Evolutionary conservation across 2,113 vertebrate genomes (phyloP).

Genomic region (Brachionichthys hirsutus): DNA sequence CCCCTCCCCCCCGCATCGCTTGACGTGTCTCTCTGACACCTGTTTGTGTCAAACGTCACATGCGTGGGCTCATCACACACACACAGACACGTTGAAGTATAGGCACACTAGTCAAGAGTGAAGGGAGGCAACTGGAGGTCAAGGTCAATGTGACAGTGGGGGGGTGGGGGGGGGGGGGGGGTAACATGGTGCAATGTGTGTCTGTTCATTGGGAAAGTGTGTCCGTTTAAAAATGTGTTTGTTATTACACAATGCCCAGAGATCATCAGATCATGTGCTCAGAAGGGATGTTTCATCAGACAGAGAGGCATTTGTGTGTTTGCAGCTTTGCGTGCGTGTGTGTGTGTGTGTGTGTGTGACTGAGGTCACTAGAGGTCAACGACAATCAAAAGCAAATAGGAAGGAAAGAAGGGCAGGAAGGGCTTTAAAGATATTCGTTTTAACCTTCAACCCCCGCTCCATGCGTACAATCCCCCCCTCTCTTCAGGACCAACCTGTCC

Average conservation of each 20-base stretch:
- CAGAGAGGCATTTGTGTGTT: too few relatives aligned
- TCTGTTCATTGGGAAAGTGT: too few relatives aligned
- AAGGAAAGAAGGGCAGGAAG: background rate
- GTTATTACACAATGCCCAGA: too few relatives aligned
- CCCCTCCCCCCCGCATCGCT: conserved; percentile 4
- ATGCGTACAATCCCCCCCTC: conserved; percentile 22
- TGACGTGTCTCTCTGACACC: conserved; percentile 53
- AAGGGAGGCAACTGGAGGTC: conserved; percentile 12
- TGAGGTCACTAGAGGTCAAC: conserved; percentile 8
- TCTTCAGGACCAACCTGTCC: conserved; percentile 13
- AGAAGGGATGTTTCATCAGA: conserved; percentile 4
- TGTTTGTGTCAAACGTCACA: conserved; percentile 64
- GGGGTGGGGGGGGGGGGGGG: conserved; percentile 30
- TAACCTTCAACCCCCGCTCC: conserved; percentile 21
- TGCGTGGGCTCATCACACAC: conserved; percentile 12
- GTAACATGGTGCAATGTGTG: conserved; percentile 12
- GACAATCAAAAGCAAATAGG: background rate
- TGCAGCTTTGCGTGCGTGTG: background rate
- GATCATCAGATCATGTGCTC: too few relatives aligned
- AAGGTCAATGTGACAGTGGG: conserved; percentile 40
- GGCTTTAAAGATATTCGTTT: conserved; percentile 10
- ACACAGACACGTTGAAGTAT: conserved; percentile 41
- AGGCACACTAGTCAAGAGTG: conserved; percentile 11
- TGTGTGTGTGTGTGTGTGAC: background rate
- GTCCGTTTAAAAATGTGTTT: too few relatives aligned